A percentile compares a stretch with the other conserved stretches of the same genome.
Evolutionary conservation across 2,113 vertebrate species (phyloP).

Genomic region (Chaetura pelagica): DNA sequence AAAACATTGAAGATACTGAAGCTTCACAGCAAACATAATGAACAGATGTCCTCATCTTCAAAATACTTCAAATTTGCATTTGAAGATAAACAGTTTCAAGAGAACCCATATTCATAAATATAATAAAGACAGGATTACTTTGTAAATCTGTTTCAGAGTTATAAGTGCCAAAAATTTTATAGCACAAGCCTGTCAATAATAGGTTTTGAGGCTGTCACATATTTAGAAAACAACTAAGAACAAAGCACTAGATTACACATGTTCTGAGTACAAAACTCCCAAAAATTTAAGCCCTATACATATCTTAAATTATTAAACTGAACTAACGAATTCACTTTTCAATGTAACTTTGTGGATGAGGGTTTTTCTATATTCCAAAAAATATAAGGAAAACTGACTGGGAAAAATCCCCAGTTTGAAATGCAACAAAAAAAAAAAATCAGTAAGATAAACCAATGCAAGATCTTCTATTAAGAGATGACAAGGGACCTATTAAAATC

Average conservation of each 20-base stretch:
- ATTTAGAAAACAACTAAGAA: not conserved
- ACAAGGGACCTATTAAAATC: not conserved
- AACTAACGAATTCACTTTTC: not conserved
- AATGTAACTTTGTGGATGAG: not conserved
- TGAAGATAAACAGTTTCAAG: not conserved
- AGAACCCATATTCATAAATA: not conserved
- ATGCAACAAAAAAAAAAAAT: too few relatives aligned
- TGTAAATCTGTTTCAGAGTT: not conserved
- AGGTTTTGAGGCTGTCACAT: not conserved
- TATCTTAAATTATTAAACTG: not conserved
- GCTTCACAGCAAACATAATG: not conserved
- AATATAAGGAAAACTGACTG: not conserved
- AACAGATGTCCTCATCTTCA: not conserved
- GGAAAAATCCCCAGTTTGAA: not conserved
- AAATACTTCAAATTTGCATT: not conserved
- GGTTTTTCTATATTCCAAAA: not conserved
- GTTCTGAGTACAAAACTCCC: not conserved
- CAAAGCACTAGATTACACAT: not conserved
- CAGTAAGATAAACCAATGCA: not conserved
- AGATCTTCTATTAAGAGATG: not conserved
- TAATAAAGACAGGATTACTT: not conserved
- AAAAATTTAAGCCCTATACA: not conserved
- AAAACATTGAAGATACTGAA: not conserved
- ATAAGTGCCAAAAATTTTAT: not conserved
- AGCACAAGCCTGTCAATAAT: not conserved